Evolutionary conservation across 2,888 invertebrate genomes (phyloP).

Genomic region (Lymantria monacha): DNA sequence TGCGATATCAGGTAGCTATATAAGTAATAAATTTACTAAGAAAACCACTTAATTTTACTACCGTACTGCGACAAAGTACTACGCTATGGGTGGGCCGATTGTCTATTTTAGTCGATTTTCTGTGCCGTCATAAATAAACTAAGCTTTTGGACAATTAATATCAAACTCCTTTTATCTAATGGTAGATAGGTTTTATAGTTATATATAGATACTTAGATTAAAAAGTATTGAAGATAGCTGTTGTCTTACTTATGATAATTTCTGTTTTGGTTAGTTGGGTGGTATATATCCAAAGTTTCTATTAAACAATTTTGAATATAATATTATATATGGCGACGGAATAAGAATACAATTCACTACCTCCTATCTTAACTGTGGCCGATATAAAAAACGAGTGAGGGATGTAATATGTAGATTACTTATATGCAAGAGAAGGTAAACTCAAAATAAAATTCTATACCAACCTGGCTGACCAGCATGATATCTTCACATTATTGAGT

Average conservation of each 20-base stretch:
- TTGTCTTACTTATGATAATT: not conserved
- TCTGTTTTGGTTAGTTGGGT: not conserved
- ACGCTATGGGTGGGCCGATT: conserved; percentile 68
- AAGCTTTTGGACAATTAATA: conserved; percentile 77
- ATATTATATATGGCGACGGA: too few species aligned
- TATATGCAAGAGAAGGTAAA: too few species aligned
- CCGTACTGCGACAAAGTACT: conserved; percentile 46
- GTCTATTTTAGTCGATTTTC: conserved; percentile 64
- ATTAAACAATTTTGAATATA: too few species aligned
- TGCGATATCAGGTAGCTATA: conserved; percentile 53
- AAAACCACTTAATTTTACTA: conserved; percentile 61
- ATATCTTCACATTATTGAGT: too few species aligned
- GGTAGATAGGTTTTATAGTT: conserved; percentile 50
- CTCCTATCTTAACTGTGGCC: too few species aligned
- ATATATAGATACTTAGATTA: conserved; percentile 32
- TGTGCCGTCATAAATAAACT: conserved; percentile 67
- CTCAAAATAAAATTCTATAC: too few species aligned
- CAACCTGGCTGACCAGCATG: too few species aligned
- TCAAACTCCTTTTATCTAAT: conserved; percentile 61
- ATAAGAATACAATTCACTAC: too few species aligned
- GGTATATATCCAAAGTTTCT: too few species aligned
- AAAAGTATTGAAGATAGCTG: not conserved
- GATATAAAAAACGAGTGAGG: too few species aligned
- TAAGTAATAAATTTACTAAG: conserved; percentile 52
- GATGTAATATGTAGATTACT: too few species aligned